phyloP scores from a whole-genome alignment of 2,113 vertebrate genomes.

The Mesitornis unicolor region DNA sequence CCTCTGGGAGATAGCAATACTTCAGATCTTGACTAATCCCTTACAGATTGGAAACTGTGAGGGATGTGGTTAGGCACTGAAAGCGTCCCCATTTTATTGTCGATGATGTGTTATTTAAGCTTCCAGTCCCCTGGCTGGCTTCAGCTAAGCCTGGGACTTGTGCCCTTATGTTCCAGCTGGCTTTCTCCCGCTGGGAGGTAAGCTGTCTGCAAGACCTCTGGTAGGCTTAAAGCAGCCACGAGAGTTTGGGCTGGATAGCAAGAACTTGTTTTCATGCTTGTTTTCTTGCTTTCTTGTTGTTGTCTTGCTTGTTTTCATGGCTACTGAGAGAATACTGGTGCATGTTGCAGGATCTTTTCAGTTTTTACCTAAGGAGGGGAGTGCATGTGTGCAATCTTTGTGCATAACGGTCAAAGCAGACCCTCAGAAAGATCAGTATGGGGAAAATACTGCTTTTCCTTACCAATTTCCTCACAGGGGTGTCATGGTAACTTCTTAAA shows the following conservation, averaged over 20 bases:
- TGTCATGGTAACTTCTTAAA: background rate
- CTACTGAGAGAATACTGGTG: background rate
- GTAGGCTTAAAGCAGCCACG: background rate
- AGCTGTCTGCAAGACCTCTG: accelerated
- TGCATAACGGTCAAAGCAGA: background rate
- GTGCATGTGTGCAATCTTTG: accelerated
- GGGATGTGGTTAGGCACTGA: background rate
- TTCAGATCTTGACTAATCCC: slow-evolving; percentile 28
- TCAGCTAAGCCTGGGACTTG: background rate
- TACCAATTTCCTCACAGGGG: background rate
- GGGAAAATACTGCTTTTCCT: background rate
- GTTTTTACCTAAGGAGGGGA: background rate
- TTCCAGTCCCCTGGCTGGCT: background rate
- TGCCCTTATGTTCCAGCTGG: background rate
- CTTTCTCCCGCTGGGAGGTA: background rate
- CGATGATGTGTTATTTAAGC: background rate
- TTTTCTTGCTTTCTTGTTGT: too few species aligned
- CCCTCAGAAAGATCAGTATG: background rate
- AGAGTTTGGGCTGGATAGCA: background rate
- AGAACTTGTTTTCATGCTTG: background rate
- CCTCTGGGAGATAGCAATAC: background rate
- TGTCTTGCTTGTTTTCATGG: background rate
- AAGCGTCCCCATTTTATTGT: background rate
- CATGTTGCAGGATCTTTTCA: background rate
- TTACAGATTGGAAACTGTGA: background rate